Percentiles rank a stretch among this genome's conserved stretches.
phyloP scores from a whole-genome alignment of 2,888 invertebrate genomes.

The Didymodactylos carnosus region DNA sequence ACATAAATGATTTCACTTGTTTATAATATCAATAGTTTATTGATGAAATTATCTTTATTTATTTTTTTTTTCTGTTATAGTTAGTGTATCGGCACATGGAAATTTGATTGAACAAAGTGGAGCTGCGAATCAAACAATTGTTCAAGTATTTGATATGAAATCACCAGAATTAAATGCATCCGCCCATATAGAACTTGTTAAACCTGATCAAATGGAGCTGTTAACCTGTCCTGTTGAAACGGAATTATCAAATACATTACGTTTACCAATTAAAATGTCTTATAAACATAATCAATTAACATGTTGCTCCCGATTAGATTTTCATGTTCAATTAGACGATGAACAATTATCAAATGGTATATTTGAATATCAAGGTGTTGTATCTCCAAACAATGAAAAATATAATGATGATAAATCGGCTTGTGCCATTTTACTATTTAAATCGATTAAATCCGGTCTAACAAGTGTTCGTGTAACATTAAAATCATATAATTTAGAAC shows the following conservation, averaged over 20 bases:
- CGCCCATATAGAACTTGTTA: neutral
- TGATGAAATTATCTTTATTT: too few relatives aligned
- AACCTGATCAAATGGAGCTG: neutral
- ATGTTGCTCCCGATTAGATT: slow-evolving; percentile 3
- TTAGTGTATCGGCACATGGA: neutral
- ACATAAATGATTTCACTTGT: too few relatives aligned
- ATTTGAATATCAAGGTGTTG: neutral
- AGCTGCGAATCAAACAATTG: neutral
- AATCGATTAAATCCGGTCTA: neutral
- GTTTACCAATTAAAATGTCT: slow-evolving; percentile 5
- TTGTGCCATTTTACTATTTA: neutral
- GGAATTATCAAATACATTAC: neutral
- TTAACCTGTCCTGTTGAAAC: slow-evolving; percentile 11
- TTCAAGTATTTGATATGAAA: neutral
- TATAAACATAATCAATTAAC: neutral
- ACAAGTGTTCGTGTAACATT: neutral
- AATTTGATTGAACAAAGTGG: neutral
- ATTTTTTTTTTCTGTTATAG: neutral
- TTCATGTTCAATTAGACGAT: slow-evolving; percentile 1
- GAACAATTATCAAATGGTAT: neutral
- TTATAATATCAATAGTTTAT: too few relatives aligned
- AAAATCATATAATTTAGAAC: neutral
- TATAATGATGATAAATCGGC: neutral
- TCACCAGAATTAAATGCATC: neutral
- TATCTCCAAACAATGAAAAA: neutral